Conservation (phyloP, 2,888 invertebrate species). For the Antheraea yamamai region DNA sequence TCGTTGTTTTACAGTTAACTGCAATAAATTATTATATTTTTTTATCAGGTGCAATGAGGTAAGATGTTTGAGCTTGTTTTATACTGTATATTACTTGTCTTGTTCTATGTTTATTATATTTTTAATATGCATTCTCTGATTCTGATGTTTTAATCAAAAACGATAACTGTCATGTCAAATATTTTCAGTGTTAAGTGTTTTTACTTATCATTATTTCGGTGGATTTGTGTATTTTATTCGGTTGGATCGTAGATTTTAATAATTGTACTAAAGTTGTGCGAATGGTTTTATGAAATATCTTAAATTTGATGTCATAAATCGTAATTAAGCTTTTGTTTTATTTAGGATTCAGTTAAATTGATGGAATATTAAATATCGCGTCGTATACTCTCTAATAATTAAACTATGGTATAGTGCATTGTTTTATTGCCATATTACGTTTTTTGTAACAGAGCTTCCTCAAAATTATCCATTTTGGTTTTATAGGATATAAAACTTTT, state of each 20-base stretch:
- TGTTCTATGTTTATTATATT: not conserved
- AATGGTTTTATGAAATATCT: not conserved
- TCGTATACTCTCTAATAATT: not conserved
- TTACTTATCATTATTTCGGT: not conserved
- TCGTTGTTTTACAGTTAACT: constrained; percentile 38
- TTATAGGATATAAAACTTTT: not conserved
- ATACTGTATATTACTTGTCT: constrained; percentile 16
- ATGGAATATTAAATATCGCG: not conserved
- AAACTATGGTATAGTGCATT: not conserved
- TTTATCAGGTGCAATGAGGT: constrained; percentile 75
- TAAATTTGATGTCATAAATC: not conserved
- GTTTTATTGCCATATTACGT: not conserved
- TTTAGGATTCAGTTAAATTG: not conserved
- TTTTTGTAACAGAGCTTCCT: not conserved
- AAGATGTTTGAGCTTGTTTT: constrained; percentile 68
- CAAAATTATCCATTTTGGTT: not conserved
- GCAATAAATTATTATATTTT: constrained; percentile 50
- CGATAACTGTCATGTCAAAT: not conserved
- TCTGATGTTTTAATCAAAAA: not conserved
- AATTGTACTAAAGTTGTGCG: not conserved
- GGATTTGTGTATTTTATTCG: not conserved
- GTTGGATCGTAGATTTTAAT: not conserved
- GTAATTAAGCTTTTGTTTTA: not conserved
- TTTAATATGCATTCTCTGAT: not conserved
- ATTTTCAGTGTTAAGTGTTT: not conserved